A percentile compares a stretch with the other conserved stretches of the same genome.
Conservation (phyloP, 1,140 invertebrate species). For the Aporrectodea caliginosa region DNA sequence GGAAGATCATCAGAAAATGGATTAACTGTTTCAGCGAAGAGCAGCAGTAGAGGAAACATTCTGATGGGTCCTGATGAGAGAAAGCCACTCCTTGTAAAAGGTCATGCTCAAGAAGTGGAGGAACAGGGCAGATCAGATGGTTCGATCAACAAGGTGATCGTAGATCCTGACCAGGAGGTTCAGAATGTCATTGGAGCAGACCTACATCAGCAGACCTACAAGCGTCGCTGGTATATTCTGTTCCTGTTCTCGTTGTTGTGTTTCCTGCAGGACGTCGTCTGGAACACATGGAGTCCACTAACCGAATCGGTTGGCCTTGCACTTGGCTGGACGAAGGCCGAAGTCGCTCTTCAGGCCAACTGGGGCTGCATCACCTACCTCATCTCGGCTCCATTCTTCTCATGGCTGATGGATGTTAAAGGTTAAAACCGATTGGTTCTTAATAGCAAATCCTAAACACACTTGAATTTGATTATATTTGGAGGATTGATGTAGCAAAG, state of each 20-base stretch:
- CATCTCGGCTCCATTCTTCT: constrained; percentile 53
- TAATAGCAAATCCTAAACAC: no score
- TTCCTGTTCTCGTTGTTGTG: constrained; percentile 7
- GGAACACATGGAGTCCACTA: constrained; percentile 62
- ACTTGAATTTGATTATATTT: neutral
- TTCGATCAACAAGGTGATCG: neutral
- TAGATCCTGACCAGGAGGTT: neutral
- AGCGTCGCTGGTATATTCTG: neutral
- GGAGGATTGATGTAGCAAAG: no score
- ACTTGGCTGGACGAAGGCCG: constrained; percentile 56
- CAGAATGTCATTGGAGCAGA: neutral
- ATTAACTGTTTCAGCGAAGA: no score
- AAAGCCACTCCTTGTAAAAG: neutral
- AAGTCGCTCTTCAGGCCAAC: constrained; percentile 58
- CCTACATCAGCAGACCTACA: neutral
- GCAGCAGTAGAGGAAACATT: no score
- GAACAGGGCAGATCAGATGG: neutral
- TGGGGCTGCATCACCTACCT: constrained; percentile 60
- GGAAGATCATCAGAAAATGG: no score
- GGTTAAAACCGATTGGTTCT: constrained; percentile 36
- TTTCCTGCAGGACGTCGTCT: constrained; percentile 41
- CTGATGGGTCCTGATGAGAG: neutral
- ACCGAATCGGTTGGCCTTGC: constrained; percentile 53
- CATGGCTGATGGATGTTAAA: constrained; percentile 53
- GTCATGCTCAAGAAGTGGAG: neutral